Conservation (phyloP, 2,113 vertebrate genomes). For the Pyxicephalus adspersus region DNA sequence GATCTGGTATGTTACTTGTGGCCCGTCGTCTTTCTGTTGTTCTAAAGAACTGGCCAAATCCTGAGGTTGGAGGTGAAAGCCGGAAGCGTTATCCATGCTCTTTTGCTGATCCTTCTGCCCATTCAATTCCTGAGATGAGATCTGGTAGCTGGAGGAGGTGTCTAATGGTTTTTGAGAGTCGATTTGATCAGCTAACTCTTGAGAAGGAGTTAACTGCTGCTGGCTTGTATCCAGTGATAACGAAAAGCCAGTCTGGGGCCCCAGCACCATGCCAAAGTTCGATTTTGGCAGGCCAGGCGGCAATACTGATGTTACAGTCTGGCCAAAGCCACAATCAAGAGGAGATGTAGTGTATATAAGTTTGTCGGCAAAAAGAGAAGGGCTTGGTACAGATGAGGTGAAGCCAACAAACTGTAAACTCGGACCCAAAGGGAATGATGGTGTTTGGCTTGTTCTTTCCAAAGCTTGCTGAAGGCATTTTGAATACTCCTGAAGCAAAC, state of each 20-base stretch:
- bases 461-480: conserved; percentile 98
- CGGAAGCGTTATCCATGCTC: conserved; percentile 79
- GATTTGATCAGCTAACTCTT: conserved; percentile 97
- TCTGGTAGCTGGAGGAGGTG: conserved; percentile 85
- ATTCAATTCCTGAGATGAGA: conserved; percentile 89
- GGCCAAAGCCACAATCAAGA: conserved; percentile 92
- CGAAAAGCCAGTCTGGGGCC: conserved; percentile 91
- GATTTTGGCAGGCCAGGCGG: conserved; percentile 93
- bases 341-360: conserved; percentile 91
- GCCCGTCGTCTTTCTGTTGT: conserved; percentile 88
- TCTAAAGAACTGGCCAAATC: conserved; percentile 88
- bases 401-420: conserved; percentile 91
- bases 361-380: conserved; percentile 92
- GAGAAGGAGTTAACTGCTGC: conserved; percentile 98
- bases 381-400: conserved; percentile 88
- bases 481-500: conserved; percentile 95
- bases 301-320: conserved; percentile 91
- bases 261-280: conserved; percentile 93
- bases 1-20: conserved; percentile 93
- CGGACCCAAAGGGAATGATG: conserved; percentile 87
- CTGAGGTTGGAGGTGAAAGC: conserved; percentile 88
- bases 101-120: conserved; percentile 91
- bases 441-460: conserved; percentile 94
- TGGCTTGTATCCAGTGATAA: conserved; percentile 89
- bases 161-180: conserved; percentile 89